Evolutionary conservation across 2,888 invertebrate species (phyloP), one percentile per base, ranked within the genome.

Genomic region (Ecdyonurus torrentis): DNA sequence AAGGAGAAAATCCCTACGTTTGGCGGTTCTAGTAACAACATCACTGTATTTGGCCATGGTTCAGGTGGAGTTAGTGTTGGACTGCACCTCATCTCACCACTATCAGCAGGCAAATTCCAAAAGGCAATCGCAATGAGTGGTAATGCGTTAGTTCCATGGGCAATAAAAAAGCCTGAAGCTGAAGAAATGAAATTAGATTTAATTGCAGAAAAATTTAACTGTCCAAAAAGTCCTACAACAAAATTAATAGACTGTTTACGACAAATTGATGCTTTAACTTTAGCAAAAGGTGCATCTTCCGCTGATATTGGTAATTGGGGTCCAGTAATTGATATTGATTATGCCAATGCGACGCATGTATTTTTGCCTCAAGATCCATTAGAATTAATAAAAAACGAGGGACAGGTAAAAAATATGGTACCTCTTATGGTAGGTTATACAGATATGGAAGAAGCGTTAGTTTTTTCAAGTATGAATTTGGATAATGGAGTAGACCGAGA

Each of bases 121-220:
- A 87, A 86, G 72, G 88, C 86, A 0, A 88, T 91, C 61, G 82
- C 85, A 18, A 89, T 91, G 89, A 89, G 90, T 66, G 89, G 89
- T 0, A 88, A 84, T 69, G 82, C 85, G 0, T 73, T 88, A 2
- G 79, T 80, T 25, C 78, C 83, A 37, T 78, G 78, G 2, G 80
- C 83, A 1, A 82, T 89, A 0, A 81, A 83, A 64, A 79, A 79
- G 61, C 83, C 85, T 0, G 76, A 81, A 66, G 81, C 82, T 66
- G 86, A 85, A 71, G 72, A 80, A 15, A 72, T 77, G 0, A 78
- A 84, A 0, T 77, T 89, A 1, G 84, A 87, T 66, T 78, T 79
- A 67, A 76, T 89, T 2, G 81, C 85, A 0, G 80, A 74, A 58
- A 81, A 80, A 2, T 88, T 87, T 70, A 83, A 83, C 18, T 90